Base-by-base conservation (phyloP, 1,140 invertebrate species). In the Oedothorax gibbosus region DNA sequence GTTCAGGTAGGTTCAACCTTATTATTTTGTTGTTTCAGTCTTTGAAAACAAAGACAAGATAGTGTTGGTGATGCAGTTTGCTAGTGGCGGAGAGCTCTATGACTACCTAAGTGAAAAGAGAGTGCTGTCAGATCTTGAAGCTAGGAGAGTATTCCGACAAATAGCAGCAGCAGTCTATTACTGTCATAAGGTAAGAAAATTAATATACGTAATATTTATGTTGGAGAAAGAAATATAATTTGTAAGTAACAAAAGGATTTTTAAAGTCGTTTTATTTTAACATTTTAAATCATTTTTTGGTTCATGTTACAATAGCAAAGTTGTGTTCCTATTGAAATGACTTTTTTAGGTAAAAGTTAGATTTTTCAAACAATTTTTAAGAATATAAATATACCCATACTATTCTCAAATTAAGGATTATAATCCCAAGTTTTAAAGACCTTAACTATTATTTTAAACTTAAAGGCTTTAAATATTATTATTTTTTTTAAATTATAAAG, bases 21-120 rank as follows among this genome's bases (percentile, higher is more conserved):
- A 6, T 15, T 51, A 14, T 51, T 35, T 15, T 53, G 9, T 75
- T 56, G 8, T 73, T 86, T n/a, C 69, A 86, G 97, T 99, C 86
- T 99, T 99, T 92, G 97, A 99, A 92, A 99, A 99, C 91, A 94
- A 96, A 88, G 97, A 99, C 90, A 98, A 98, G 92, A 99, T 99
- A 93, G 97, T 99, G 85, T 92, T 99, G 66, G 98, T 99, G 12
- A 99, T 99, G 98, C 98, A 99, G 91, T 99, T 98, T 90, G 98
- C 98, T 69, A 95, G 95, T 78, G 98, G 98, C 69, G 98, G 98
- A 85, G 98, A 99, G 91, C 92, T 99, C 0, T 99, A 99, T 89
- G 98, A 99, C 91, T 99, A 98, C 91, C 93, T 99, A 73, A 98
- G 96, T 89, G 96, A 98, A 89, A 93, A 95, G 83, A 97, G 97